Base-by-base conservation (phyloP, 2,797 vertebrate species). In the Halcyon leucocephala region DNA sequence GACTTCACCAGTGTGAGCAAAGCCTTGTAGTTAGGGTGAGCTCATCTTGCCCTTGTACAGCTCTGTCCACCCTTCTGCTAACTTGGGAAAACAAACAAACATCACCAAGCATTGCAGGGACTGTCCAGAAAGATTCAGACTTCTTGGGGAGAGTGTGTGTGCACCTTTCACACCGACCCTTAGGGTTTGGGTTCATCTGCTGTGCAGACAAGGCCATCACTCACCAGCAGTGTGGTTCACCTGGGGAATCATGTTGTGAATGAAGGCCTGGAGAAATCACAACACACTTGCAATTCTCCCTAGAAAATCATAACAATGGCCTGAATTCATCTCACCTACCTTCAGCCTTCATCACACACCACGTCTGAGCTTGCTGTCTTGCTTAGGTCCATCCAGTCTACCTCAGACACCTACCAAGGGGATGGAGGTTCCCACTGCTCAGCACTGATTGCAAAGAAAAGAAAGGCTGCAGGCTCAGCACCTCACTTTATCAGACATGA, bases 401-500 rank as follows among this genome's bases (percentile, higher is more conserved):
- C 15, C 22, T 39, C 1, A 0, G 35, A n/a, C 41, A 64, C 12
- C 48, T 60, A 8, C 24, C 42, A 54, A 49, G 25, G 33, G 42
- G 41, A 39, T 35, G 44, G 25, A 46, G 18, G 18, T 58, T 41
- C 9, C 55, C 49, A 18, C 7, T 49, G 28, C 35, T 70, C 44
- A 39, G 26, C 39, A 19, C 8, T 37, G 29, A 12, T 5, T 21
- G 22, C 12, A 35, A 41, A 86, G 22, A 46, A 58, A 76, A 90
- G 37, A 0, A 0, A 11, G 31, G 46, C 29, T 52, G 29, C 14
- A 21, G 13, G 24, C 31, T 49, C 3, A 1, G 37, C 19, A 42
- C 14, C 33, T 48, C 29, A 28, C 18, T 18, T 67, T 52, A 55
- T 19, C 2, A 1, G 20, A 58, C 0, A 0, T n/a, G 31, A 31